Conservation (phyloP, 1,140 invertebrate genomes). For the Nasonia longicornis region DNA sequence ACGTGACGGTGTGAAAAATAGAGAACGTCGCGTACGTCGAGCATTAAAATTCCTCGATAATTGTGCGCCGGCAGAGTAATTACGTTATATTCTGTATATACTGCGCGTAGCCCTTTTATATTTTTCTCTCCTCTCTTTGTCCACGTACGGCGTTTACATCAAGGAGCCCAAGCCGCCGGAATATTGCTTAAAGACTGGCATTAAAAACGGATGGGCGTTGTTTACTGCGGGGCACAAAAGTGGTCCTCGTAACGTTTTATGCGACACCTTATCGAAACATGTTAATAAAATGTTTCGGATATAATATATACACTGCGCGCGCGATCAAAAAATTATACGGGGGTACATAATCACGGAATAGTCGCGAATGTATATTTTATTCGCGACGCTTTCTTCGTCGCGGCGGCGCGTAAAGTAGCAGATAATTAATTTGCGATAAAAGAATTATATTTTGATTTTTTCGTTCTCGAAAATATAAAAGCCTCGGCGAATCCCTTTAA, state of each 20-base stretch:
- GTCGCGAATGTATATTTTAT: neutral
- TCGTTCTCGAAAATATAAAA: neutral
- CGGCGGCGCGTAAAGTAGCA: neutral
- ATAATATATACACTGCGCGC: neutral
- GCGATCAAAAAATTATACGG: neutral
- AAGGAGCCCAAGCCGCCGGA: neutral
- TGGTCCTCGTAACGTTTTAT: neutral
- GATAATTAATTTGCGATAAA: constrained; percentile 37
- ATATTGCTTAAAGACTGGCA: constrained; percentile 3
- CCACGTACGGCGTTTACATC: neutral
- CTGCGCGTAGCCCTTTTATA: neutral
- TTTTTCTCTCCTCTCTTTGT: neutral
- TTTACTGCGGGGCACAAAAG: neutral
- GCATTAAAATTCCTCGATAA: neutral
- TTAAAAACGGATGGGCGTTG: neutral
- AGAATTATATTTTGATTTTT: neutral
- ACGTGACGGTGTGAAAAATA: neutral
- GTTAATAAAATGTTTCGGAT: constrained; percentile 1
- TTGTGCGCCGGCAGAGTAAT: neutral
- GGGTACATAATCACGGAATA: neutral
- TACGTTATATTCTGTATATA: neutral
- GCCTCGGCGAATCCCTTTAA: constrained; percentile 6
- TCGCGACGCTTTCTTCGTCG: neutral
- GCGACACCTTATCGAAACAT: neutral
- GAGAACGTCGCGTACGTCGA: neutral